Conservation (phyloP, 2,797 vertebrate species). For the Bradypodion ventrale region DNA sequence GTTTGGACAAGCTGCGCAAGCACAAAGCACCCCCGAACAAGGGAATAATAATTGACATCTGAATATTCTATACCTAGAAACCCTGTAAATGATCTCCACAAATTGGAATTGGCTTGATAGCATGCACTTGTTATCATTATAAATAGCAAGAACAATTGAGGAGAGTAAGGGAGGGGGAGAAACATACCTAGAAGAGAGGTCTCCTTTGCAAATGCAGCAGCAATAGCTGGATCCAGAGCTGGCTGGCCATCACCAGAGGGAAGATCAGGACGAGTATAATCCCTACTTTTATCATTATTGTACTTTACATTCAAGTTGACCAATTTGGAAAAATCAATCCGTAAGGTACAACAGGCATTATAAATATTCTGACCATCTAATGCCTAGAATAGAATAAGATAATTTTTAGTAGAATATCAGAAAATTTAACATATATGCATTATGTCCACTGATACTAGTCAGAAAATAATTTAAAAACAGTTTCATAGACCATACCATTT, state of each 20-base stretch:
- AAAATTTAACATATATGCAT: neutral
- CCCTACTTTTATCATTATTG: constrained; percentile 98
- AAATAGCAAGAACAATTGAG: neutral
- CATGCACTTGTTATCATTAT: no score
- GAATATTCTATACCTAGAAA: no score
- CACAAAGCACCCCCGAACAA: no score
- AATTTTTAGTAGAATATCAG: neutral
- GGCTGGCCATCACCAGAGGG: constrained; percentile 95
- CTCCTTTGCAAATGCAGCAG: constrained; percentile 93
- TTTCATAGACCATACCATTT: neutral
- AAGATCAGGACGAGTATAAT: constrained; percentile 96
- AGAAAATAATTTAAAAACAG: neutral
- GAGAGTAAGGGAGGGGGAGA: constrained; percentile 37
- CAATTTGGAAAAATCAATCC: constrained; percentile 98
- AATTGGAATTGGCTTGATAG: no score
- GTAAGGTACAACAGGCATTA: constrained; percentile 96
- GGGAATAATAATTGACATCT: neutral
- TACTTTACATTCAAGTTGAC: constrained; percentile 99
- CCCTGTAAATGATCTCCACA: neutral
- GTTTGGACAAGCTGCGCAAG: no score
- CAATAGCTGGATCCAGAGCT: constrained; percentile 86
- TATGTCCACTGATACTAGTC: neutral
- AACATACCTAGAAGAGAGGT: constrained; percentile 95
- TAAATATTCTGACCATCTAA: constrained; percentile 98
- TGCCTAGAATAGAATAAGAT: constrained; percentile 76